A percentile compares a stretch with the other conserved stretches of the same genome.
These are phyloP conservation scores for Bombus confusus DNA, from an alignment of 1,140 invertebrate species.

Conservation along the genomic window DNA sequence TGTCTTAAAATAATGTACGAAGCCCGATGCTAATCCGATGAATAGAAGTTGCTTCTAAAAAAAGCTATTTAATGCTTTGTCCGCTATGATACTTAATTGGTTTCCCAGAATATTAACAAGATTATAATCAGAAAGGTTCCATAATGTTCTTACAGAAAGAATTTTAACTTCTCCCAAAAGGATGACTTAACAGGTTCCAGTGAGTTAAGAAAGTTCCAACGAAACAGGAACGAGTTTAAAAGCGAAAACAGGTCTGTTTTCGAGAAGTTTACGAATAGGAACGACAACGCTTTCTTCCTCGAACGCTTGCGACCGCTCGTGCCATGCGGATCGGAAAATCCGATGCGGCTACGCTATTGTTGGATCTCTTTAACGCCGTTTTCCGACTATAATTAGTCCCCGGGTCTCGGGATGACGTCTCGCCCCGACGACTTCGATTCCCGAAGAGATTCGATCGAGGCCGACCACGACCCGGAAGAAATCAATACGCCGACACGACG, in stretches of 20 bases:
- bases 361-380: constrained; percentile 61
- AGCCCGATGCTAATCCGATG: too few relatives aligned
- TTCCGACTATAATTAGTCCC: constrained; percentile 70
- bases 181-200: not conserved
- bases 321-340: constrained; percentile 64
- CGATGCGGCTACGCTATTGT: constrained; percentile 65
- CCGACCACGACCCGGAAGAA: constrained; percentile 68
- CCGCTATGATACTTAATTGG: too few relatives aligned
- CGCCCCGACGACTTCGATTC: constrained; percentile 46
- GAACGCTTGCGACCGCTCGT: not conserved
- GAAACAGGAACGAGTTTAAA: not conserved
- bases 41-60: too few relatives aligned
- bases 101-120: too few relatives aligned
- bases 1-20: too few relatives aligned
- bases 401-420: constrained; percentile 58
- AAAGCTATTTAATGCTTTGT: too few relatives aligned
- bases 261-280: not conserved
- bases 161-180: not conserved
- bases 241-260: not conserved
- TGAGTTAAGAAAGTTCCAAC: not conserved
- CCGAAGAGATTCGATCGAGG: constrained; percentile 69
- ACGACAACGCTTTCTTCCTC: not conserved
- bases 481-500: constrained; percentile 67
- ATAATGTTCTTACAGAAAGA: not conserved
- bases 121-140: too few relatives aligned